Percentiles rank a stretch among this genome's conserved stretches.
Evolutionary conservation across 2,113 vertebrate genomes (phyloP).

Genomic region (Heterotilapia buettikoferi): DNA sequence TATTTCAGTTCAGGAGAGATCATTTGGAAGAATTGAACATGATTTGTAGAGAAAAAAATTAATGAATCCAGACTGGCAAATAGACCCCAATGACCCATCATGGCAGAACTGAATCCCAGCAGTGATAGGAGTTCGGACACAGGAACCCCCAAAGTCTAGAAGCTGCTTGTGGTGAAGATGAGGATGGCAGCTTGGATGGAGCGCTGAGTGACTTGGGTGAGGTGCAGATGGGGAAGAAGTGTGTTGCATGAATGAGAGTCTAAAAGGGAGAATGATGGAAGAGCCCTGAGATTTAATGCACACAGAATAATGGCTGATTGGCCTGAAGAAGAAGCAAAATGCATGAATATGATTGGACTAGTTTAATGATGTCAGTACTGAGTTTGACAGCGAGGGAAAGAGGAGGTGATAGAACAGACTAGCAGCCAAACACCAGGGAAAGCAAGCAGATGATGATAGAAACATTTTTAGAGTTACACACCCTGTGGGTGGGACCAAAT

Average conservation of each 20-base stretch:
- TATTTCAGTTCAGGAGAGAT: rapidly evolving
- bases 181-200: neutral
- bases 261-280: neutral
- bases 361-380: neutral
- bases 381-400: neutral
- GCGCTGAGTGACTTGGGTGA: neutral
- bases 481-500: rapidly evolving
- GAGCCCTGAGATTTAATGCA: neutral
- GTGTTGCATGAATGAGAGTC: neutral
- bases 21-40: rapidly evolving
- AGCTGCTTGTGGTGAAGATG: rapidly evolving
- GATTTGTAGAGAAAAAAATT: neutral
- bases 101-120: neutral
- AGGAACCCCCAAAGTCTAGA: neutral
- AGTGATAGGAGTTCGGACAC: neutral
- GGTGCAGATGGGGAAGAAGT: neutral
- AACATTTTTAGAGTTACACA: neutral
- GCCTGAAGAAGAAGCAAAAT: neutral
- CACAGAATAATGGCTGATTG: neutral
- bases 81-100: neutral
- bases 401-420: neutral
- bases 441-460: neutral
- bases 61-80: neutral
- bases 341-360: neutral
- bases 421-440: neutral